Conservation (phyloP, 1,140 invertebrate species). For the silkworm (Bombyx mori) region DNA sequence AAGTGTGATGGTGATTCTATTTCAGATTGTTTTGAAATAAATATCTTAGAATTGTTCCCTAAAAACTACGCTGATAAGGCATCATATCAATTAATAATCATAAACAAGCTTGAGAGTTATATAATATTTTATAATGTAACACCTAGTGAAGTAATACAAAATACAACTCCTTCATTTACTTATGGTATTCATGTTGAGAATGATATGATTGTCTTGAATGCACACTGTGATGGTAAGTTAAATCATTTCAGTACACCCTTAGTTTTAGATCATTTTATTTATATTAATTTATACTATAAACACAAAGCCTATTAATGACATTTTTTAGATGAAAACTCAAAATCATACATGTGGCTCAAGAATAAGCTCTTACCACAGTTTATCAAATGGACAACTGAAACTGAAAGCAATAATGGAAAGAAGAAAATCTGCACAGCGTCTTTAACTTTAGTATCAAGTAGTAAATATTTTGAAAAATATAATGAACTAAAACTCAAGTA, state of each 20-base stretch:
- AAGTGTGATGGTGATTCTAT: too few species aligned
- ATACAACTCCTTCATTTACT: conserved; percentile 38
- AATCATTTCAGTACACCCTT: neutral
- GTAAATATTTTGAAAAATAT: conserved; percentile 82
- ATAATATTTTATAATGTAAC: conserved; percentile 47
- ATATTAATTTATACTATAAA: neutral
- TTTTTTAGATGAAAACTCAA: conserved; percentile 27
- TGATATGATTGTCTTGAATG: conserved; percentile 24
- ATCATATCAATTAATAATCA: conserved; percentile 39
- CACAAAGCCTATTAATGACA: too few species aligned
- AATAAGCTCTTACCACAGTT: conserved; percentile 76
- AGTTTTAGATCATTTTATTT: neutral
- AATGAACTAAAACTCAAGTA: conserved; percentile 85
- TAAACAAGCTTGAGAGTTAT: conserved; percentile 19
- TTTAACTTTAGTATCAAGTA: conserved; percentile 76
- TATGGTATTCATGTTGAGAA: conserved; percentile 32
- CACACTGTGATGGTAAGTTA: conserved; percentile 27
- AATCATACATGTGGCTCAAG: conserved; percentile 70
- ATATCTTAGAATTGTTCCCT: conserved; percentile 31
- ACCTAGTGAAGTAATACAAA: conserved; percentile 26
- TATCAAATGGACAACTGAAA: conserved; percentile 75
- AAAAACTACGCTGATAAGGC: conserved; percentile 33
- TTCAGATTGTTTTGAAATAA: too few species aligned
- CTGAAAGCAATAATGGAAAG: conserved; percentile 26
- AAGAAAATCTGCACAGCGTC: conserved; percentile 69